phyloP scores from a whole-genome alignment of 1,140 invertebrate species.

The Drosophila teissieri region DNA sequence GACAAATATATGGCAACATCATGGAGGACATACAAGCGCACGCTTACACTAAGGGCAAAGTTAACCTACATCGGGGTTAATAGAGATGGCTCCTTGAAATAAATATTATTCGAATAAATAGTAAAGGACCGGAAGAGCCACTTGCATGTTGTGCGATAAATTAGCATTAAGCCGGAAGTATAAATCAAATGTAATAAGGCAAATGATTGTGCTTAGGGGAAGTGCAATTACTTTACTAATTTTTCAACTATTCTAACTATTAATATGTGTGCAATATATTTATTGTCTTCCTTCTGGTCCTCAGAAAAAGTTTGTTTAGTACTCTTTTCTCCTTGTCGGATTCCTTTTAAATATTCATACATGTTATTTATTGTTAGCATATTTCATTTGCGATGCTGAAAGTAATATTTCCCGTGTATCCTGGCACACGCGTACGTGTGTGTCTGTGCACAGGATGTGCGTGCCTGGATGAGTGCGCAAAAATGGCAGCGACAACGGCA shows the following conservation, averaged over 20 bases:
- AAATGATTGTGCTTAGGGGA: background rate
- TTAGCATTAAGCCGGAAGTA: background rate
- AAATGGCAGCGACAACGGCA: conserved; percentile 53
- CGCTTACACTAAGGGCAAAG: conserved; percentile 4
- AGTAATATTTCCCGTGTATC: conserved; percentile 1
- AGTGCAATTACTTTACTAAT: no score
- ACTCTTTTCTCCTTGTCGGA: no score
- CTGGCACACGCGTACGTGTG: conserved; percentile 12
- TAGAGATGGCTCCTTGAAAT: background rate
- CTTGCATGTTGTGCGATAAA: background rate
- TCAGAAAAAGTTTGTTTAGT: no score
- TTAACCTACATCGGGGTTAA: background rate
- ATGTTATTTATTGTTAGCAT: background rate
- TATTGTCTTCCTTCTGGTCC: no score
- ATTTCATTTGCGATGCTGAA: background rate
- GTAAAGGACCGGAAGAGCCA: background rate
- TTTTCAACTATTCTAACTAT: no score
- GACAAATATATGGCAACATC: conserved; percentile 66
- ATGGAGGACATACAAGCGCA: conserved; percentile 16
- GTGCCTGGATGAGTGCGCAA: conserved; percentile 50
- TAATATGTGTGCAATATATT: no score
- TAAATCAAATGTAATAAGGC: background rate
- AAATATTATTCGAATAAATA: background rate
- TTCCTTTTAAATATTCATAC: no score
- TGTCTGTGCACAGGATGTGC: conserved; percentile 34